Base-by-base conservation (phyloP, 2,113 vertebrate species). In the Xiphias gladius region DNA sequence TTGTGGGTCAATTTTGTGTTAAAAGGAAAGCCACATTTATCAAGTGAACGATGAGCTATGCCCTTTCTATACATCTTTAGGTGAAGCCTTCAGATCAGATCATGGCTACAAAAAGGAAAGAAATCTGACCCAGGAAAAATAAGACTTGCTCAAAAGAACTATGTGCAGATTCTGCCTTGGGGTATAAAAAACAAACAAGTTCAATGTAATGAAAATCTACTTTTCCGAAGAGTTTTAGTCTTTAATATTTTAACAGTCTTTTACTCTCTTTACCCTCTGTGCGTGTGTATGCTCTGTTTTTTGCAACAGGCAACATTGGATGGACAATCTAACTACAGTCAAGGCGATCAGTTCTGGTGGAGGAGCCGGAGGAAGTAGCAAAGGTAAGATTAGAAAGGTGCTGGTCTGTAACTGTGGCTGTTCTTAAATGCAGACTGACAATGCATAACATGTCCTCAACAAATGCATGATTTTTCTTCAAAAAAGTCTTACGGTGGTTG, bases 281-380 rank as follows among this genome's bases (percentile, higher is more conserved):
- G 9, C n/a, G 20, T 5, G 26, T 39, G 30, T 19, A 3, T 55
- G 1, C 2, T 37, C 1, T 59, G 57, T 37, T 79, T 65, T 76
- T 61, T 80, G 10, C 37, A 85, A 85, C 82, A 93, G 87, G 70
- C 73, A 74, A 78, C 79, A 83, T 69, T 92, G 89, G 89, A 94
- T 94, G 94, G 94, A 95, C 76, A 86, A 84, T 46, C 79, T 89
- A 84, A 89, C 70, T 4, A 83, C 86, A 52, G 75, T 61, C 66
- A 93, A 79, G 80, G 89, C 84, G n/a, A 58, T 91, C 22, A 74
- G 86, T 3, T 78, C 82, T 46, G 87, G 80, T 13, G 89, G 85
- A 74, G 83, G 74, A 12, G 78, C 12, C 5, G 91, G 9, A 63
- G 84, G 58, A 58, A 77, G 87, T 50, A 83, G 79, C 65, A 89